Evolutionary conservation across 1,140 invertebrate species (phyloP).

Genomic region (Oppia nitens): DNA sequence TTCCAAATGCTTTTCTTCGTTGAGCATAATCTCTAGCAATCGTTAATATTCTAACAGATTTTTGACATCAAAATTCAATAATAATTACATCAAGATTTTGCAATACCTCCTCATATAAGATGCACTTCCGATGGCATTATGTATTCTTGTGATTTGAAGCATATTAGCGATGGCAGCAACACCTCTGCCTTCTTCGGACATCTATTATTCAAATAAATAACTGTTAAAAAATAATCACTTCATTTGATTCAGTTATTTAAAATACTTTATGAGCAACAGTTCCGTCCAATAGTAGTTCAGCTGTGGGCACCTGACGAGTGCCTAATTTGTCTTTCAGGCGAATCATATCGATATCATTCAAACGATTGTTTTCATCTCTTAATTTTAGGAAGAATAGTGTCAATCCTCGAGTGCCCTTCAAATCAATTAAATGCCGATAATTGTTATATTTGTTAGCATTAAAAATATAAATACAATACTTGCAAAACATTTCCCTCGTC

Average conservation of each 20-base stretch:
- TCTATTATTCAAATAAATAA: conserved; percentile 20
- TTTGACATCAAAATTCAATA: conserved; percentile 10
- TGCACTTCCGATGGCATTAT: conserved; percentile 35
- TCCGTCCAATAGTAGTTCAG: conserved; percentile 40
- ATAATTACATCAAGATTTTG: neutral
- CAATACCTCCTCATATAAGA: conserved; percentile 34
- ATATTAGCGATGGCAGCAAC: conserved; percentile 38
- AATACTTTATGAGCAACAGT: conserved; percentile 30
- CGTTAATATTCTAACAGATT: conserved; percentile 25
- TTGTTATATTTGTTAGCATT: neutral
- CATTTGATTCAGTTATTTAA: neutral
- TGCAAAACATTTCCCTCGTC: conserved; percentile 27
- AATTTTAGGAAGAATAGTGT: conserved; percentile 37
- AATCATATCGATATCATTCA: conserved; percentile 23
- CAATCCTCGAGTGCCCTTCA: conserved; percentile 34
- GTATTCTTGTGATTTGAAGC: conserved; percentile 40
- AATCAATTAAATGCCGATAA: neutral
- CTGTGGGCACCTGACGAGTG: conserved; percentile 42
- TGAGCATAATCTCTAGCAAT: conserved; percentile 38
- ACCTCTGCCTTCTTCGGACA: conserved; percentile 37
- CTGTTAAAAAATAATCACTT: neutral
- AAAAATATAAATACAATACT: conserved; percentile 22
- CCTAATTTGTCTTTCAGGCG: conserved; percentile 41
- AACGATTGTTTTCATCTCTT: conserved; percentile 24
- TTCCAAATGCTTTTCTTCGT: conserved; percentile 35